Evolutionary conservation across 1,140 invertebrate genomes (phyloP).

Genomic region (Dysdera silvatica): DNA sequence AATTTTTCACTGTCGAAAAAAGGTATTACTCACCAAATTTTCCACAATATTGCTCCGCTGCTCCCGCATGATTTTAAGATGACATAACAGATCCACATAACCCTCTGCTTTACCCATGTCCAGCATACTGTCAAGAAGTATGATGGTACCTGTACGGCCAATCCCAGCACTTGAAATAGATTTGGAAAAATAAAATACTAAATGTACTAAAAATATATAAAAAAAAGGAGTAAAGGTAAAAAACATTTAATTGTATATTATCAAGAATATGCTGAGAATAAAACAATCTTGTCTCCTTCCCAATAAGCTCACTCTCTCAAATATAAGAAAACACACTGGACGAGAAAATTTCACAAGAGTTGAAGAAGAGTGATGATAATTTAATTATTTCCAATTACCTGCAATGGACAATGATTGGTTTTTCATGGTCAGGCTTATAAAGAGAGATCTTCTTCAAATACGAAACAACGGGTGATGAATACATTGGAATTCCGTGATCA

Average conservation of each 20-base stretch:
- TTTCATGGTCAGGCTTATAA: neutral
- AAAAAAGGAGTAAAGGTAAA: neutral
- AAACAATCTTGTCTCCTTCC: neutral
- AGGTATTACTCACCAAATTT: slow-evolving; percentile 49
- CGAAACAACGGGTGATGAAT: slow-evolving; percentile 17
- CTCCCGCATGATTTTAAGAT: slow-evolving; percentile 39
- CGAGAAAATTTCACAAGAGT: neutral
- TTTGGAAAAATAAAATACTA: neutral
- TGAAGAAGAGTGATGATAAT: neutral
- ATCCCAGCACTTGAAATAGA: slow-evolving; percentile 21
- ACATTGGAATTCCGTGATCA: slow-evolving; percentile 25
- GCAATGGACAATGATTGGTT: slow-evolving; percentile 17
- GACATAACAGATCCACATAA: slow-evolving; percentile 41
- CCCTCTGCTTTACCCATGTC: slow-evolving; percentile 37
- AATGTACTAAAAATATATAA: neutral
- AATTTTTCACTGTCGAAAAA: no score
- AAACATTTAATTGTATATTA: neutral
- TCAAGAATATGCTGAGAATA: neutral
- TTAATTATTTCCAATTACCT: slow-evolving; percentile 7
- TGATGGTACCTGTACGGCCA: slow-evolving; percentile 39
- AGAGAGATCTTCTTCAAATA: slow-evolving; percentile 2
- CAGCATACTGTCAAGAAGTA: slow-evolving; percentile 44
- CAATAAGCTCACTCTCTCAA: neutral
- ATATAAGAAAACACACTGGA: neutral
- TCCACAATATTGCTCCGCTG: slow-evolving; percentile 50